Conservation (phyloP, 2,797 vertebrate genomes). For the Lagocephalus sceleratus region DNA sequence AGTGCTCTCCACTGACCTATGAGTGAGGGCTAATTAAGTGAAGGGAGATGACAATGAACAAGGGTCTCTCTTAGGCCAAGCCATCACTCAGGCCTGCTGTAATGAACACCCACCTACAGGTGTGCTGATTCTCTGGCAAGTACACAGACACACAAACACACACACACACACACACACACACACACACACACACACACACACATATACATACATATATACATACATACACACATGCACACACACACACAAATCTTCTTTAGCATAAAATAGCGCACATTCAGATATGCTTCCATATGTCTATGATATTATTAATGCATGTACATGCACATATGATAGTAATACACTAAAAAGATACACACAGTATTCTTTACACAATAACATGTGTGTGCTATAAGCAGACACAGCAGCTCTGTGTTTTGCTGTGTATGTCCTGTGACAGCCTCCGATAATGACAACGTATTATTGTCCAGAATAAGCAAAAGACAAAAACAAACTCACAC, state of each 20-base stretch:
- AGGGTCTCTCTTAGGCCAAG: conserved; percentile 65
- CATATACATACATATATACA: not conserved
- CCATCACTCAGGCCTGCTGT: conserved; percentile 71
- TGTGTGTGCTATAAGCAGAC: not conserved
- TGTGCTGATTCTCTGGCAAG: conserved; percentile 51
- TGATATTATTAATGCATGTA: conserved; percentile 20
- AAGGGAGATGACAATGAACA: conserved; percentile 73
- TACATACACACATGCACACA: conserved; percentile 11
- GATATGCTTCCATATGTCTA: conserved; percentile 21
- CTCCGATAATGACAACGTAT: no score
- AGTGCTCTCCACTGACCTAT: conserved; percentile 50
- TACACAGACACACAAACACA: conserved; percentile 3
- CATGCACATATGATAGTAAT: conserved; percentile 33
- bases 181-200: conserved; percentile 10
- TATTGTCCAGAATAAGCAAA: no score
- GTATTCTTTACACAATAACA: not conserved
- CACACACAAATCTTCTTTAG: conserved; percentile 4
- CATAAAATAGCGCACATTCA: conserved; percentile 13
- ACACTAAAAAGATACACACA: not conserved
- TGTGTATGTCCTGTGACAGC: no score
- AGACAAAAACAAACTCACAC: no score
- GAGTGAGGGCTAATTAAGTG: conserved; percentile 73
- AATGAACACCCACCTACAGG: conserved; percentile 75
- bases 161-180: conserved; percentile 16
- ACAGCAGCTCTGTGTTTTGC: not conserved